Evolutionary conservation across 2,113 vertebrate species (phyloP), one percentile per base, ranked within the genome.

Genomic region (Octodon degus): DNA sequence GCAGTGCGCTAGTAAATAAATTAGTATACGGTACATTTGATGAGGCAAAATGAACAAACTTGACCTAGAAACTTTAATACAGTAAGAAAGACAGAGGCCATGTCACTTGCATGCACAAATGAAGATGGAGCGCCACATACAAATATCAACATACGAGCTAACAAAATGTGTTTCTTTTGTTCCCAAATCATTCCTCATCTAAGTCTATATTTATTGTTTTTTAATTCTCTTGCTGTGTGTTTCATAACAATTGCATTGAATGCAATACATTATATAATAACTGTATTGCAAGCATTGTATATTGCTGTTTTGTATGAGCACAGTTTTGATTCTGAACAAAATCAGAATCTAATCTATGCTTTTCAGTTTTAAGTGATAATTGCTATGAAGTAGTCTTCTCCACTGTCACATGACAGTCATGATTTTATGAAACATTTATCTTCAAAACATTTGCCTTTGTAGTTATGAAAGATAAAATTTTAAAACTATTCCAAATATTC

Each of bases 401-500:
- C 20, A 55, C 7, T 22, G 58, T 90, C 60, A 37, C 7, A 74
- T 77, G 47, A 94, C 13, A 77, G 43, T 9, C 55, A 74, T 16
- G 10, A 96, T 43, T 85, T 88, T 96, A 10, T 50, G 62, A 81
- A 81, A 17, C 68, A 86, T 91, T 96, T 88, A 90, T 81, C 85
- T 84, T 86, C 25, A 94, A 93, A 84, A n/a, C 30, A 83, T 11
- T 76, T 58, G 19, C 6, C 32, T 20, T 92, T 93, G 20, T 43
- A 96, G 34, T 24, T 89, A 91, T 93, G 76, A 86, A 19, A 95
- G 65, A 65, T 65, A 92, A 96, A 83, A 10, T 93, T 79, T 90
- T 34, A 67, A 80, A 96, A 88, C 34, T 60, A 92, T 86, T 84
- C 85, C 34, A 92, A 93, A 43, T 83, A 89, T 60, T 25, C 32